Conservation (phyloP, 2,888 invertebrate species). For the Yponomeuta malinellus region DNA sequence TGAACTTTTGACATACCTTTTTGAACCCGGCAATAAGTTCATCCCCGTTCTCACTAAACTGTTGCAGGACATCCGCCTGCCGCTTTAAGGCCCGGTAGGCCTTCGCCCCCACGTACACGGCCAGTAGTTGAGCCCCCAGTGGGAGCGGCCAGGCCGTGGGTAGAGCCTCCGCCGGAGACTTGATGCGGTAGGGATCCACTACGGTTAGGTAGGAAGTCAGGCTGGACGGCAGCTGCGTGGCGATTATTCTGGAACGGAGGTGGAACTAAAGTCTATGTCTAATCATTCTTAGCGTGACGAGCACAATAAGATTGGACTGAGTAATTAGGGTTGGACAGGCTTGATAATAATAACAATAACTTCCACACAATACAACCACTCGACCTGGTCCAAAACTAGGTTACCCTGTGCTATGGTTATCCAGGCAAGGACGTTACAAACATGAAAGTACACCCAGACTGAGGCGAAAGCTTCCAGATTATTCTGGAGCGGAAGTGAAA, state of each 20-base stretch:
- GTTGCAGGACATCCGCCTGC: constrained; percentile 47
- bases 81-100: constrained; percentile 74
- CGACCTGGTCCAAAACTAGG: too few relatives aligned
- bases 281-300: not conserved
- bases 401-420: too few relatives aligned
- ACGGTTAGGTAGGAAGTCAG: constrained; percentile 87
- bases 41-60: constrained; percentile 58
- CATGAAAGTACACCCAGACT: too few relatives aligned
- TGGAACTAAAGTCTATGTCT: not conserved
- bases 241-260: constrained; percentile 79
- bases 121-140: constrained; percentile 86
- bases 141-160: constrained; percentile 83
- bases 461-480: too few relatives aligned
- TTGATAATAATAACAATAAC: too few relatives aligned
- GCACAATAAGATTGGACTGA: too few relatives aligned
- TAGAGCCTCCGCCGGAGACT: constrained; percentile 85
- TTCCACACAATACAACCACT: too few relatives aligned
- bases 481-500: too few relatives aligned
- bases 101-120: constrained; percentile 82
- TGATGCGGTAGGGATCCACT: constrained; percentile 89
- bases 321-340: too few relatives aligned
- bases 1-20: constrained; percentile 39
- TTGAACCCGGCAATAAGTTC: constrained; percentile 60
- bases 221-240: constrained; percentile 84
- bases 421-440: too few relatives aligned